A percentile compares a stretch with the other conserved stretches of the same genome.
Conservation (phyloP, 2,113 vertebrate species). For the Rhizomys pruinosus region DNA sequence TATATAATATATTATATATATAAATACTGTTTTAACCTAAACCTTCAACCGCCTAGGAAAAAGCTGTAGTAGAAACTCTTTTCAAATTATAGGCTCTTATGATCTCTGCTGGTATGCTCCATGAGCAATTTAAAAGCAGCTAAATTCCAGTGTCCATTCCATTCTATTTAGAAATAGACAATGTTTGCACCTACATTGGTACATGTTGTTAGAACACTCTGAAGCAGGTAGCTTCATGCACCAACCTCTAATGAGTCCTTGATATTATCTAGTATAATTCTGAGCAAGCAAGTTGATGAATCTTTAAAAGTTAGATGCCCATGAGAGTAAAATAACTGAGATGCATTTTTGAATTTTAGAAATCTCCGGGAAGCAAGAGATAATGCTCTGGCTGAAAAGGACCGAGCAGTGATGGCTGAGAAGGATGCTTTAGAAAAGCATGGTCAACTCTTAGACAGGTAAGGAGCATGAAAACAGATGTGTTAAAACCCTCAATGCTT, state of each 20-base stretch:
- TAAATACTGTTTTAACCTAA: not conserved
- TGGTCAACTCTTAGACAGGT: constrained; percentile 95
- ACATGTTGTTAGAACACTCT: not conserved
- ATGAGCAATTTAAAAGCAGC: not conserved
- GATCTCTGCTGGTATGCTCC: not conserved
- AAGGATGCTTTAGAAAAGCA: constrained; percentile 93
- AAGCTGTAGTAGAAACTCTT: not conserved
- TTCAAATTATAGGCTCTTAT: constrained; percentile 18
- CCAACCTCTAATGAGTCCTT: not conserved
- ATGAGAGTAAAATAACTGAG: constrained; percentile 46
- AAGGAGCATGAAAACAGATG: constrained; percentile 82
- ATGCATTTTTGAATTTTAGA: constrained; percentile 82
- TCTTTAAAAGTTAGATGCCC: constrained; percentile 46
- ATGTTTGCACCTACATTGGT: not conserved
- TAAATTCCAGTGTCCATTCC: not conserved
- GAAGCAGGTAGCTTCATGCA: not conserved
- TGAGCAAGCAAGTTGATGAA: not conserved
- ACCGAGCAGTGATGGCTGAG: constrained; percentile 91
- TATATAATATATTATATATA: not conserved
- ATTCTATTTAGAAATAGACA: not conserved
- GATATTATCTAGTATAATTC: not conserved
- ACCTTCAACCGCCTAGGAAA: not conserved
- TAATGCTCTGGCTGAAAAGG: constrained; percentile 93
- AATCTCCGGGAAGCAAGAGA: constrained; percentile 96
- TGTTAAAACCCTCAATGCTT: not conserved